Base-by-base conservation (phyloP, 1,140 invertebrate genomes). In the Drosophila tsacasi region DNA sequence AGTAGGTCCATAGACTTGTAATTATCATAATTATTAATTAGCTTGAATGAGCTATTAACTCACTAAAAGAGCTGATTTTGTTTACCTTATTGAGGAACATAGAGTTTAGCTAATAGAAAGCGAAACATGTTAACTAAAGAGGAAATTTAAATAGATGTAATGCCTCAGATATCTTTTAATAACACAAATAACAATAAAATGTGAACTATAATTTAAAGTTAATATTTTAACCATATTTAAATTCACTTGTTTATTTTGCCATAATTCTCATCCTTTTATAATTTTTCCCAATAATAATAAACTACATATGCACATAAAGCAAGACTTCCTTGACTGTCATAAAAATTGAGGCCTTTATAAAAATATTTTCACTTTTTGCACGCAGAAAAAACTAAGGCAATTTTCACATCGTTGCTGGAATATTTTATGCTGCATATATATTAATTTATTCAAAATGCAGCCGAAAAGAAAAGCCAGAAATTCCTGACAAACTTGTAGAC, bases 401-500 rank as follows among this genome's bases (percentile, higher is more conserved):
- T 82, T 66, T 83, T 60, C 73, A 63, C 79, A 78, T 46, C 39
- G 54, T 63, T 58, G 27, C 46, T 69, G 60, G 64, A 67, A 64
- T 63, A 75, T 79, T 76, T 37, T 6, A 10, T 52, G 47, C 25
- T 61, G 64, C 47, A 65, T 65, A 62, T 62, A 40, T 68, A 46
- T 60, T 81, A 76, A 63, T 60, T 69, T 81, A 84, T 83, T 83
- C 66, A 85, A 61, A 84, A 74, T 40, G 58, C 21, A 65, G 49
- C 42, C 52, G 30, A 72, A 69, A 69, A 76, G 74, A 79, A 85
- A 79, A 86, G 83, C 83, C 76, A 76, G 79, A 86, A 86, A 86
- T 86, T 86, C 83, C 83, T 87, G 83, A 67, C 79, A 86, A 87
- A 83, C 83, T 76, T 80, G 83, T 87, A 83, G 83, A 35, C 60